Evolutionary conservation across 2,888 invertebrate species (phyloP).

Genomic region (Hemicrepidius hirtus): DNA sequence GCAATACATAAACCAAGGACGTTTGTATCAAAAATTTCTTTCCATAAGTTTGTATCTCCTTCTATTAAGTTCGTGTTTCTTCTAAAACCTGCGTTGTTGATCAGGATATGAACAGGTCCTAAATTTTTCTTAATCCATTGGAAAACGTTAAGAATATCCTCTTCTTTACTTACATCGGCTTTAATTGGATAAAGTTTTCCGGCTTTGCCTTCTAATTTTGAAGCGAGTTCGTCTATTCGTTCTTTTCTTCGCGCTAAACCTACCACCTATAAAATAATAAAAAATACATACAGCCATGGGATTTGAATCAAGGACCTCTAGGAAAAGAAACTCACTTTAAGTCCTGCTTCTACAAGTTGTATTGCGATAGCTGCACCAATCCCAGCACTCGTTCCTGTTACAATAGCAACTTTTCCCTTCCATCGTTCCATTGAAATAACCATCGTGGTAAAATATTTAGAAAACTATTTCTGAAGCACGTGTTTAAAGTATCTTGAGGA

Average conservation of each 20-base stretch:
- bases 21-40: slow-evolving; percentile 57
- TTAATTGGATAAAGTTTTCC: slow-evolving; percentile 33
- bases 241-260: slow-evolving; percentile 28
- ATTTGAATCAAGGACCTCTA: too few species aligned
- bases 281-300: too few species aligned
- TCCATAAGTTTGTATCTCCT: slow-evolving; percentile 56
- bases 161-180: slow-evolving; percentile 27
- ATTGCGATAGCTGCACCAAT: slow-evolving; percentile 28
- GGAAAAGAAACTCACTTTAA: too few species aligned
- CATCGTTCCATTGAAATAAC: slow-evolving; percentile 27
- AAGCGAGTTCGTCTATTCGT: slow-evolving; percentile 28
- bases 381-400: slow-evolving; percentile 33
- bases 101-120: slow-evolving; percentile 28
- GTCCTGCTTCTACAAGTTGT: slow-evolving; percentile 35
- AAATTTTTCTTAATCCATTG: slow-evolving; percentile 30
- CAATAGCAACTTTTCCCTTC: slow-evolving; percentile 37
- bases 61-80: slow-evolving; percentile 42
- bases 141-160: slow-evolving; percentile 33
- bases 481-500: too few species aligned
- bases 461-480: too few species aligned
- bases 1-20: slow-evolving; percentile 57
- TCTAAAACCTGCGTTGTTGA: slow-evolving; percentile 44
- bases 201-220: neutral
- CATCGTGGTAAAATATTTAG: neutral
- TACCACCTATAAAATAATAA: slow-evolving; percentile 20